phyloP scores from a whole-genome alignment of 2,797 vertebrate genomes.

The Ptychadena robeensis region DNA sequence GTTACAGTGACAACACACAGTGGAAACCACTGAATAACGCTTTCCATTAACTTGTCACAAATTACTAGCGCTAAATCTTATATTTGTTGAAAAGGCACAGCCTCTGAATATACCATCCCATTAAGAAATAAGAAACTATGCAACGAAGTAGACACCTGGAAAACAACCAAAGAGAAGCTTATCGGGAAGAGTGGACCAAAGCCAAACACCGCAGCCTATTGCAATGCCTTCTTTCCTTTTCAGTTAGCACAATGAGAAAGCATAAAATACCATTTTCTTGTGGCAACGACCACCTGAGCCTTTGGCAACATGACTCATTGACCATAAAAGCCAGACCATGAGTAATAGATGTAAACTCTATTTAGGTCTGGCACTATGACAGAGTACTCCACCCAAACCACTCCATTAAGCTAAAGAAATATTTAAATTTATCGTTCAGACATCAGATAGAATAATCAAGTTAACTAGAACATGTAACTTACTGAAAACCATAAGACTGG shows the following conservation, averaged over 20 bases:
- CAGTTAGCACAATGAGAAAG: constrained; percentile 20
- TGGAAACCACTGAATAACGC: constrained; percentile 48
- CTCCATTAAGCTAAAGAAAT: constrained; percentile 58
- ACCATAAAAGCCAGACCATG: constrained; percentile 60
- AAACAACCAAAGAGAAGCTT: constrained; percentile 42
- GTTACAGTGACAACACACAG: constrained; percentile 49
- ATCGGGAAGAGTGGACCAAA: constrained; percentile 32
- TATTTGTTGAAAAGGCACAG: constrained; percentile 32
- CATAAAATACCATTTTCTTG: constrained; percentile 31
- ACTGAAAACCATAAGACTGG: constrained; percentile 55
- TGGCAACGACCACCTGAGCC: constrained; percentile 57
- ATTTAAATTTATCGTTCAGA: constrained; percentile 54
- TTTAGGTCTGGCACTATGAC: constrained; percentile 57
- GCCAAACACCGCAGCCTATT: constrained; percentile 35
- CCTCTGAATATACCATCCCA: constrained; percentile 31
- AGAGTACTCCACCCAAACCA: constrained; percentile 58
- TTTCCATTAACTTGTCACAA: constrained; percentile 57
- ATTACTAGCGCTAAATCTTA: constrained; percentile 47
- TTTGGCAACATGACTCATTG: constrained; percentile 59
- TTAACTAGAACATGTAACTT: constrained; percentile 55
- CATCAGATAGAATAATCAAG: constrained; percentile 59
- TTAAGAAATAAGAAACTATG: constrained; percentile 22
- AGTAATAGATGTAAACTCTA: constrained; percentile 57
- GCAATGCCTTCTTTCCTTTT: constrained; percentile 37
- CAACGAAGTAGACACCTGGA: constrained; percentile 37